Evolutionary conservation across 2,888 invertebrate genomes (phyloP), one percentile per base, ranked within the genome.

Genomic region (Hemaris fuciformis): DNA sequence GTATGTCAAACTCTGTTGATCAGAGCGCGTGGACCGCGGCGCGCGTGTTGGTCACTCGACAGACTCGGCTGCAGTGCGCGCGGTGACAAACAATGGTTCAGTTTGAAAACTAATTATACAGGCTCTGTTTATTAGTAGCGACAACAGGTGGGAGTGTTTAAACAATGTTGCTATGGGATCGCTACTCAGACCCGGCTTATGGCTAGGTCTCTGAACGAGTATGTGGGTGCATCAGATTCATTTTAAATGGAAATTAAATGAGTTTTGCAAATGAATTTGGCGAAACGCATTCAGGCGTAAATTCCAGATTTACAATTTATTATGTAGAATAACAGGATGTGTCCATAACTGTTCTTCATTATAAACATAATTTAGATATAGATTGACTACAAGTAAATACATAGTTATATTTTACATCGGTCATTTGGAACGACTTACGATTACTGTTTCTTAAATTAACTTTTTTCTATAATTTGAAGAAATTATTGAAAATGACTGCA

Each of bases 1-100:
- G 59, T 69, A 62, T 69, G 66, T 76, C 73, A 71, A 69, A 70
- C 71, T 77, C 70, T 75, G 69, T 59, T 57, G 46, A 20, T 5
- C 66, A 75, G 80, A 80, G 81, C 74, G 77, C 68, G 69, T 15
- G 73, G 78, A 79, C 80, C 75, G 80, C 74, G 73, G 61, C 64
- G 75, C 81, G 84, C 91, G 91, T 89, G 84, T 70, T 80, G 63
- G 68, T 71, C 75, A 80, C 70, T 62, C 85, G 85, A 71, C 83
- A 83, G 83, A 74, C 85, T 87, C 83, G 79, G 74, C 74, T 73
- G 81, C 80, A 90, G 83, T 91, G 89, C 70, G 73, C 73, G 73
- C 73, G 69, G 76, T 86, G 88, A 89, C 88, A 89, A 90, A 91
- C 89, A 89, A 88, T 89, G 77, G 75, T 66, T 70, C 70, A 72